phyloP scores from a whole-genome alignment of 1,140 invertebrate species.

The Psix sp. region DNA sequence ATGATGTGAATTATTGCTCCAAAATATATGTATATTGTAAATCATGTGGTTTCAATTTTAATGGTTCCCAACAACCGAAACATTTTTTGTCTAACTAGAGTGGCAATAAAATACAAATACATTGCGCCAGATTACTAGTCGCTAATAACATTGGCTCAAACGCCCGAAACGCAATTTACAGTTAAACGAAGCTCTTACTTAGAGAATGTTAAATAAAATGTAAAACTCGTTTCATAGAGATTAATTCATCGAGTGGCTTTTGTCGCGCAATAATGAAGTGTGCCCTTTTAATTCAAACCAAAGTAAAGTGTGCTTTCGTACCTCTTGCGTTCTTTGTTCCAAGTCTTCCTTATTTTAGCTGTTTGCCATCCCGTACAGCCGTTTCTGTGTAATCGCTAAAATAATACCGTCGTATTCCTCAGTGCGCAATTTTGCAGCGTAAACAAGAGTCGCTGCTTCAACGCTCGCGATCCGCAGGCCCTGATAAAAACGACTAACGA shows the following conservation, averaged over 20 bases:
- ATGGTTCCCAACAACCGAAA: no score
- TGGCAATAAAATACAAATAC: no score
- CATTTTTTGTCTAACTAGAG: no score
- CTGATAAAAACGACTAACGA: conserved; percentile 41
- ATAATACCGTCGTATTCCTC: conserved; percentile 59
- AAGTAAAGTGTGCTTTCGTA: conserved; percentile 57
- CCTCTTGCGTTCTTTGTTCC: conserved; percentile 47
- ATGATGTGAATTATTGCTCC: no score
- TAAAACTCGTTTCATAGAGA: conserved; percentile 28
- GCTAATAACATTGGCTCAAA: conserved; percentile 30
- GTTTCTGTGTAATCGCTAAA: conserved; percentile 57
- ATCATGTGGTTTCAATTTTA: no score
- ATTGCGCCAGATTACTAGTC: no score
- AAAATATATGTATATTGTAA: no score
- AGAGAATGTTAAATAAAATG: conserved; percentile 27
- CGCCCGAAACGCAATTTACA: not conserved
- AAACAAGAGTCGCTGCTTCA: conserved; percentile 57
- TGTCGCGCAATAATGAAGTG: conserved; percentile 37
- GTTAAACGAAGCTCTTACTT: conserved; percentile 13
- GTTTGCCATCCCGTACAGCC: conserved; percentile 44
- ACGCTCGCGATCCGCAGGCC: conserved; percentile 25
- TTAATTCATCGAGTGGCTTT: conserved; percentile 46
- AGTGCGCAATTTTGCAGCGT: conserved; percentile 60
- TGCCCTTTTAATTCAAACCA: conserved; percentile 25
- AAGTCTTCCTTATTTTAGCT: conserved; percentile 40